Evolutionary conservation across 2,797 vertebrate genomes (phyloP).

Genomic region (Euthynnus affinis): DNA sequence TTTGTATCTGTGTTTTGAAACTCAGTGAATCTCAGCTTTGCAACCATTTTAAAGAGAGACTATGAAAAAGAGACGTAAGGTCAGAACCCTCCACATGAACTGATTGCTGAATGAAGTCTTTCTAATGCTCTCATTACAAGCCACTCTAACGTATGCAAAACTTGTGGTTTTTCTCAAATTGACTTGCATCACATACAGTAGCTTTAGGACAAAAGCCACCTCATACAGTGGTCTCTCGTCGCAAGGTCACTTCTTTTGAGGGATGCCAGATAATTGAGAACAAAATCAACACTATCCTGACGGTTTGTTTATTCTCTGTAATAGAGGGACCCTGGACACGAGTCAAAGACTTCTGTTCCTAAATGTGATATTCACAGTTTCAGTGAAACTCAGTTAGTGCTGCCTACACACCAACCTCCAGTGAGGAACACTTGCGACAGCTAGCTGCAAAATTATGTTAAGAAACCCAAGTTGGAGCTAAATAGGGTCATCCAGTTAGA

Average conservation of each 20-base stretch:
- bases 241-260: neutral
- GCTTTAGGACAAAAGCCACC: neutral
- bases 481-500: neutral
- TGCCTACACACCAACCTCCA: neutral
- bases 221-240: neutral
- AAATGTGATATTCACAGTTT: neutral
- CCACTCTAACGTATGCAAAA: neutral
- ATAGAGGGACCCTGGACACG: neutral
- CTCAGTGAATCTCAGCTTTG: slow-evolving; percentile 5
- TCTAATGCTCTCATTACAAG: neutral
- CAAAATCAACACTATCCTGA: neutral
- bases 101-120: too few relatives aligned
- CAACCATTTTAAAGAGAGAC: neutral
- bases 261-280: neutral
- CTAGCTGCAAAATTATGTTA: too few relatives aligned
- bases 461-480: too few relatives aligned
- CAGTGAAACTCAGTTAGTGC: too few relatives aligned
- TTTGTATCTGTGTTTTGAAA: neutral
- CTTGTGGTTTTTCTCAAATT: neutral
- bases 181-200: neutral
- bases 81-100: neutral
- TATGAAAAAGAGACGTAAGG: neutral
- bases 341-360: neutral
- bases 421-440: too few relatives aligned
- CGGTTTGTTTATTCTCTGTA: neutral